phyloP scores from a whole-genome alignment of 2,888 invertebrate genomes.

The Drosophila buzzatii region DNA sequence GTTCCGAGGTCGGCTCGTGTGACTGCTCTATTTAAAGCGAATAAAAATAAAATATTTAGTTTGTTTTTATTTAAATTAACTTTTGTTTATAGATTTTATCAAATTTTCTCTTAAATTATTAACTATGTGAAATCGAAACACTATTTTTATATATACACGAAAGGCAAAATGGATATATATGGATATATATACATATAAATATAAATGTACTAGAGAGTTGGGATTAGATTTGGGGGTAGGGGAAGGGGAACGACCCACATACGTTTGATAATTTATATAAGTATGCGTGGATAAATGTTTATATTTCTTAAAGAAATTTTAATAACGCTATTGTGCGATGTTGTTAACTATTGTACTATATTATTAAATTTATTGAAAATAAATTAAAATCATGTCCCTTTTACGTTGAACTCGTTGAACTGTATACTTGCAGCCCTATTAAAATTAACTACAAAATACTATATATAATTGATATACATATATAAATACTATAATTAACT shows the following conservation, averaged over 20 bases:
- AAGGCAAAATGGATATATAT: slow-evolving; percentile 25
- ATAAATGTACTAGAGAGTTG: slow-evolving; percentile 28
- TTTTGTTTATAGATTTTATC: slow-evolving; percentile 26
- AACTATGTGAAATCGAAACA: slow-evolving; percentile 53
- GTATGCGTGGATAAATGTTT: slow-evolving; percentile 79
- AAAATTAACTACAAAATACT: slow-evolving; percentile 25
- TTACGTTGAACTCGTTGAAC: slow-evolving; percentile 54
- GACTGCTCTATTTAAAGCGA: slow-evolving; percentile 34
- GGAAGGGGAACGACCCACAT: slow-evolving; percentile 40
- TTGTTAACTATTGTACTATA: slow-evolving; percentile 83
- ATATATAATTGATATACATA: slow-evolving; percentile 24
- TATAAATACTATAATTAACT: slow-evolving; percentile 22
- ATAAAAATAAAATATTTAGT: slow-evolving; percentile 42
- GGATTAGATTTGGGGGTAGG: slow-evolving; percentile 8
- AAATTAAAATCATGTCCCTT: slow-evolving; percentile 76
- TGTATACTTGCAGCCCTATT: slow-evolving; percentile 41
- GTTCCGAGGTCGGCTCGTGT: slow-evolving; percentile 38
- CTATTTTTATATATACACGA: slow-evolving; percentile 71
- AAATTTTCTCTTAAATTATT: slow-evolving; percentile 49
- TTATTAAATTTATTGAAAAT: slow-evolving; percentile 81
- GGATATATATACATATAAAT: slow-evolving; percentile 11
- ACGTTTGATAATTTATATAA: slow-evolving; percentile 65
- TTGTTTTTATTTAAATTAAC: slow-evolving; percentile 13
- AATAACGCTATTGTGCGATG: slow-evolving; percentile 84
- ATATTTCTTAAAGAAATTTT: slow-evolving; percentile 85